Base-by-base conservation (phyloP, 2,113 vertebrate species). In the Anseranas semipalmata region DNA sequence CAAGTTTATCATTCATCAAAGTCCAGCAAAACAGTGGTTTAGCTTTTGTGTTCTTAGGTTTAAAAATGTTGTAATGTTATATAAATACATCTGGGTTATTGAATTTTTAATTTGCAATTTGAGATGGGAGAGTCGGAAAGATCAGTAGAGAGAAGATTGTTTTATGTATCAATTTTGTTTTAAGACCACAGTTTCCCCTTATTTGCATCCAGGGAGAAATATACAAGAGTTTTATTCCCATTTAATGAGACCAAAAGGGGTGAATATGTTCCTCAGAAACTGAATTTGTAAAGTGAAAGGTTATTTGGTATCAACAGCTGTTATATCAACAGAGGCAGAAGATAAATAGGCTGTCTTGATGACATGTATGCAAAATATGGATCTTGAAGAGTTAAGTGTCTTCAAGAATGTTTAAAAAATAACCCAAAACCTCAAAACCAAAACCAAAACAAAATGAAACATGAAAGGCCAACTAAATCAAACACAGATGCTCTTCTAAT, bases 131-230 rank as follows among this genome's bases (percentile, higher is more conserved):
- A 90, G 27, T 68, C 58, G n/a, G 60, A 85, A 92, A 92, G 84
- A 87, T 95, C 86, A 95, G 86, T 66, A 85, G 66, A 75, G 48
- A 90, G 32, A 95, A 79, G 62, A 86, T 73, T 89, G 79, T 25
- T 96, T 87, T 82, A 79, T 10, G 4, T 73, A 96, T 87, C 86
- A 76, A 25, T 95, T 96, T 95, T 97, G 94, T 92, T 96, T 97
- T 89, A 79, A 92, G 89, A 87, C 17, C 19, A 50, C 16, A 82
- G 19, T 85, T 92, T 89, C 72, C 56, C 66, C 45, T 92, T 95
- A 87, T 85, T 87, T 96, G 35, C 37, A 85, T 37, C 25, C 83
- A 55, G 62, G 37, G 81, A 94, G 89, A 92, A 95, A 93, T 91
- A 96, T 21, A 50, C 92, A 94, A 94, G 62, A 37, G 28, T 76